Base-by-base conservation (phyloP, 1,140 invertebrate genomes). In the Rhagoletis pomonella region DNA sequence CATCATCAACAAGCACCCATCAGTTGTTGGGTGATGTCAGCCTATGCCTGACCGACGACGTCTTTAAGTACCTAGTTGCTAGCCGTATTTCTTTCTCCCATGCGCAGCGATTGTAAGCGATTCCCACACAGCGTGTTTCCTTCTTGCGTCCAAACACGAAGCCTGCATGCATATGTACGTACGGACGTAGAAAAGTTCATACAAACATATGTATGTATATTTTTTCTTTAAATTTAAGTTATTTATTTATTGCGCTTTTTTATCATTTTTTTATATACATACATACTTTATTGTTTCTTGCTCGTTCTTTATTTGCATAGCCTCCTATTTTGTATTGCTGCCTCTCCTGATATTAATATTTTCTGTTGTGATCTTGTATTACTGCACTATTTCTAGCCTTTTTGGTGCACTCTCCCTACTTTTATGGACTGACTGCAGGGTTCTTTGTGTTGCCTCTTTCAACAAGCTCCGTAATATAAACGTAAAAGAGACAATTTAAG, bases 401-500 rank as follows among this genome's bases (percentile, higher is more conserved):
- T 9, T 62, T 12, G 60, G 73, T 17, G n/a, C 73, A 29, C 17
- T 77, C 14, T 17, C 44, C 9, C 7, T 29, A 29, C 14, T 0
- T 77, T 5, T 44, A 5, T 77, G 2, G n/a, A 29, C 7, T 47
- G n/a, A 17, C 73, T 10, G 64, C 1, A 5, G n/a, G 5, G 4
- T 4, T 17, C 73, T 47, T 77, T 29, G 19, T 47, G 7, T 77
- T 77, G 64, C 90, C 91, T 91, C 91, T 55, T 55, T 55, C 50
- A 7, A 55, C 50, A 5, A 55, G 10, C 50, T 5, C 50, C 5
- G 10, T 55, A 55, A 55, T 92, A 92, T 92, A 92, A 91, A 92
- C 91, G 92, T 90, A 90, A 92, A 92, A 91, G 91, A 90, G 91
- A 89, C 89, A 91, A 91, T 89, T 90, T 92, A 92, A 92, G 91